Evolutionary conservation across 2,888 invertebrate species (phyloP), one percentile per base, ranked within the genome.

Genomic region (Agonum fuliginosum): DNA sequence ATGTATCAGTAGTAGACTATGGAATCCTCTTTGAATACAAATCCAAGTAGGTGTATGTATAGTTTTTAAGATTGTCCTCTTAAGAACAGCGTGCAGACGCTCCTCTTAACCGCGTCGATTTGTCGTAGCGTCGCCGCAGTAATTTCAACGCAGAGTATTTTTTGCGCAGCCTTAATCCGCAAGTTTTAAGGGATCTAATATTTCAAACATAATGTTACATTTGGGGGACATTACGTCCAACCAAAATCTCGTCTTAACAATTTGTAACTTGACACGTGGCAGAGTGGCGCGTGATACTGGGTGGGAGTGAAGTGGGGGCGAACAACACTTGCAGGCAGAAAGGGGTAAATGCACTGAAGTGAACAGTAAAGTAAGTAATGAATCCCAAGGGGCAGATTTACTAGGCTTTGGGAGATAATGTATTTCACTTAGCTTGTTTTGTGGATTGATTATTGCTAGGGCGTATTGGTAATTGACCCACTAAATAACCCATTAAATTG

Each of bases 161-260:
- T 73, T 74, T 62, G 48, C 24, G 27, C 30, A 71, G 43, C 65
- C 74, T 62, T 74, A 74, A 74, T 74, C 58, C 74, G 43, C 27
- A 65, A 74, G 74, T 74, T 74, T 74, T 74, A 74, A 74, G 74
- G 74, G 46, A 20, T 12, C 74, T 65, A 65, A 74, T 74, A 74
- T 74, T 74, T 74, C 74, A 74, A 62, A 65, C 74, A 74, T 74
- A 74, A 74, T 74, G 74, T 74, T 74, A 74, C 74, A 65, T 74
- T 46, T 74, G 74, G 74, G 74, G 62, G 30, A 74, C 74, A 65
- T 74, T 74, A 74, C 46, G 41, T 74, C 74, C 46, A 14, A 62
- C 74, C 62, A 65, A 74, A 74, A 74, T 74, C 74, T 74, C 74
- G 62, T 74, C 74, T 62, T 74, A 65, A 74, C 74, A 74, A 74